Conservation (phyloP, 2,113 vertebrate species). For the Lepus americanus region DNA sequence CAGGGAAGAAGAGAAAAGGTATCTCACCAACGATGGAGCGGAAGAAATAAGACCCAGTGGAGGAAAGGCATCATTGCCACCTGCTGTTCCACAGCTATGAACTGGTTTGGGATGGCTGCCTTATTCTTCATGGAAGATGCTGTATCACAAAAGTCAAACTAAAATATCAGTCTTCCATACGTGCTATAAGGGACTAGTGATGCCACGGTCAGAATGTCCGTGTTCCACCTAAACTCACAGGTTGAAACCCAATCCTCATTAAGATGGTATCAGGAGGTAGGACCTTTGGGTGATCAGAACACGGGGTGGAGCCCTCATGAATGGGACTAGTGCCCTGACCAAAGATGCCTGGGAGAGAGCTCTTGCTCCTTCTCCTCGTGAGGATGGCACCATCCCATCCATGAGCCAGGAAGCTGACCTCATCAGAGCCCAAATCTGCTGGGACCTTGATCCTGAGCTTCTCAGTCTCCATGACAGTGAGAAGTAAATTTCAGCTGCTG, state of each 20-base stretch:
- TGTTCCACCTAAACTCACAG: neutral
- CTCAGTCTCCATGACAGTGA: neutral
- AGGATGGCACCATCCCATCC: neutral
- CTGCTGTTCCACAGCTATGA: neutral
- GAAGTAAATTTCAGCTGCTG: neutral
- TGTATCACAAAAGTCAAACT: neutral
- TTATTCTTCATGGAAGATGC: neutral
- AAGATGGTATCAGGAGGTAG: neutral
- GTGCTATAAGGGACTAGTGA: neutral
- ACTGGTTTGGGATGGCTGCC: neutral
- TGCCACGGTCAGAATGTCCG: neutral
- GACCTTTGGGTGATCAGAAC: neutral
- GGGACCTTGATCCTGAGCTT: neutral
- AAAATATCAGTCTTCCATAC: neutral
- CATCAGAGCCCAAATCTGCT: accelerated
- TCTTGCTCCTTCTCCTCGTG: accelerated
- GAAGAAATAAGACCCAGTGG: neutral
- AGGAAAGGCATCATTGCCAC: too few species aligned
- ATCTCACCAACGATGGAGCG: neutral
- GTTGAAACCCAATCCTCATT: neutral
- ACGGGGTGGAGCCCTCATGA: too few species aligned
- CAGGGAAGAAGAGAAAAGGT: slow-evolving; percentile 44
- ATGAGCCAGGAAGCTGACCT: neutral
- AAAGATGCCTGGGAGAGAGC: too few species aligned
- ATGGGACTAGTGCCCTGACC: neutral